These are phyloP conservation scores for Eueremaeus valkanovi DNA, from an alignment of 2,888 invertebrate genomes.

Conservation along the genomic window DNA sequence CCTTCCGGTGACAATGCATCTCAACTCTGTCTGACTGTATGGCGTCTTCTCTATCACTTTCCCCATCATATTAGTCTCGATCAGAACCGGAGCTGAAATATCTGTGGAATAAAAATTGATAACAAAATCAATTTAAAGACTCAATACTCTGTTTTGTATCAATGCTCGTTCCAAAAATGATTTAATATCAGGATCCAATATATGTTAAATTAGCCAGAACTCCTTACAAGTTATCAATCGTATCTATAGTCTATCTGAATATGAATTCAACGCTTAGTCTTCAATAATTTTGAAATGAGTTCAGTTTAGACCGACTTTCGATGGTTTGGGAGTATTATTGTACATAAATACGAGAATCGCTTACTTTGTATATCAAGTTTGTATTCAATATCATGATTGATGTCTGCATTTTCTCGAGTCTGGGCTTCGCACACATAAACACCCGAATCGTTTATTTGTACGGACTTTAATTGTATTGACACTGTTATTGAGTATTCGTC, in stretches of 20 bases:
- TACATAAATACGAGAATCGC: background rate
- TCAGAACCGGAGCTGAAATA: conserved; percentile 37
- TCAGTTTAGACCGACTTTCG: no score
- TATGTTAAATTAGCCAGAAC: no score
- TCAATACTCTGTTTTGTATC: no score
- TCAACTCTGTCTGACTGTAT: conserved; percentile 42
- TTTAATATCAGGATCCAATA: no score
- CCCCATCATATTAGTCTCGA: conserved; percentile 41
- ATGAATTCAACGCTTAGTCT: background rate
- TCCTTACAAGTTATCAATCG: no score
- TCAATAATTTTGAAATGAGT: no score
- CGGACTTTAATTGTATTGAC: conserved; percentile 47
- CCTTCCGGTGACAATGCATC: conserved; percentile 50
- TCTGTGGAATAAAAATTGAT: conserved; percentile 27
- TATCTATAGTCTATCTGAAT: no score
- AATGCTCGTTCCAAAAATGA: no score
- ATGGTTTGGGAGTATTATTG: no score
- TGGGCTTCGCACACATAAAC: conserved; percentile 39
- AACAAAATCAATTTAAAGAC: background rate
- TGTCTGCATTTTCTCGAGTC: background rate
- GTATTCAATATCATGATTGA: conserved; percentile 29
- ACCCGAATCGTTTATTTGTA: conserved; percentile 41
- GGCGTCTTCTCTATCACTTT: conserved; percentile 42
- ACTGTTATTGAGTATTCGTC: conserved; percentile 34
- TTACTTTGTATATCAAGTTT: conserved; percentile 38